Evolutionary conservation across 2,113 vertebrate genomes (phyloP).

Genomic region (Turdus rufiventris): DNA sequence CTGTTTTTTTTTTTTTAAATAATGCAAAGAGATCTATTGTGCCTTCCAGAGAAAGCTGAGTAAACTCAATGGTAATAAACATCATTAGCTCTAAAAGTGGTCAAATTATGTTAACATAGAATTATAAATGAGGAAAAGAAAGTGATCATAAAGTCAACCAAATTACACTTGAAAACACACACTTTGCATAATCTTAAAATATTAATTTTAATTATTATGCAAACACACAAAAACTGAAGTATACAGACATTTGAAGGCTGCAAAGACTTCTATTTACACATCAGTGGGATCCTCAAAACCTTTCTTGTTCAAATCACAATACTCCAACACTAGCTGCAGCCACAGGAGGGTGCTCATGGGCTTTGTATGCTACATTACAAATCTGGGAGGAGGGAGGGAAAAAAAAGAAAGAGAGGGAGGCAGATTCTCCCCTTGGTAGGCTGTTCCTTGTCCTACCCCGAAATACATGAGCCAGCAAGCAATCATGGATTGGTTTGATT

Average conservation of each 20-base stretch:
- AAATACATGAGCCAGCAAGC: not conserved
- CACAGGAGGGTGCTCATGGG: slow-evolving; percentile 55
- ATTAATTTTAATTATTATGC: not conserved
- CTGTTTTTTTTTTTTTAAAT: not conserved
- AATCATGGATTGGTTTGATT: not conserved
- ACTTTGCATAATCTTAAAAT: not conserved
- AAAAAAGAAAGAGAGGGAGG: not conserved
- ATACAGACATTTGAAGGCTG: not conserved
- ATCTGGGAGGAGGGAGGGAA: rapidly evolving
- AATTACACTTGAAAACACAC: not conserved
- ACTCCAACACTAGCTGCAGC: not conserved
- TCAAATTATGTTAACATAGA: not conserved
- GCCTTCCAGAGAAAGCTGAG: not conserved
- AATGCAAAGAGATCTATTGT: not conserved
- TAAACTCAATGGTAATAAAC: not conserved
- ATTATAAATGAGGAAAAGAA: not conserved
- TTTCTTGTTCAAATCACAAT: not conserved
- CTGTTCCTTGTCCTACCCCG: not conserved
- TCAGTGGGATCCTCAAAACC: not conserved
- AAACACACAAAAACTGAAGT: not conserved
- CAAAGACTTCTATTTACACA: not conserved
- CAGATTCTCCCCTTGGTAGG: not conserved
- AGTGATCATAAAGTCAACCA: not conserved
- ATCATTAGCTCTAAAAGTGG: not conserved
- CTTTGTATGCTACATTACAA: not conserved